Conservation (phyloP, 1,140 invertebrate species). For the Zophobas morio region DNA sequence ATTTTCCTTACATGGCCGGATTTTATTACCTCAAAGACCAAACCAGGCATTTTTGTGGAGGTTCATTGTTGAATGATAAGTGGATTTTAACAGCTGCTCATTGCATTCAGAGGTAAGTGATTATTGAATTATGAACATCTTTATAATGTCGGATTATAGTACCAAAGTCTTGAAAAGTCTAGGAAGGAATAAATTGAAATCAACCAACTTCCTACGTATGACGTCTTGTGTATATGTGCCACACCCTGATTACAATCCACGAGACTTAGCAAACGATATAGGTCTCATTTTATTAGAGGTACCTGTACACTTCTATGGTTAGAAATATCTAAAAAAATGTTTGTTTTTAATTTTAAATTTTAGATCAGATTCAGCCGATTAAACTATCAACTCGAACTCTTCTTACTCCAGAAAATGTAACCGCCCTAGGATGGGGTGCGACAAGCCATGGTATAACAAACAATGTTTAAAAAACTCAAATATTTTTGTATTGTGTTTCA, state of each 20-base stretch:
- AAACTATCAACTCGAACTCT: neutral
- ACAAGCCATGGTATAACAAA: neutral
- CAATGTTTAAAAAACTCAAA: neutral
- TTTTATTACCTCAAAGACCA: neutral
- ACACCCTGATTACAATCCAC: neutral
- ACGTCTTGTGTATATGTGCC: neutral
- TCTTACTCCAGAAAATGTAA: neutral
- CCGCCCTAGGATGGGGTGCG: neutral
- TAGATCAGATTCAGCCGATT: neutral
- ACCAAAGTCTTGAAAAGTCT: neutral
- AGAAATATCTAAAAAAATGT: neutral
- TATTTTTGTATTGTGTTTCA: neutral
- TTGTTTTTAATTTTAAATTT: neutral
- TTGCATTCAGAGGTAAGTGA: neutral
- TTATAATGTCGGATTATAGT: neutral
- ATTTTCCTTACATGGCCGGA: neutral
- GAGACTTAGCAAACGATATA: neutral
- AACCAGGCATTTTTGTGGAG: neutral
- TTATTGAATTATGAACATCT: neutral
- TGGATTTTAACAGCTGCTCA: conserved; percentile 20
- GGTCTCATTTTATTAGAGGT: neutral
- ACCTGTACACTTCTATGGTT: neutral
- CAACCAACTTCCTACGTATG: neutral
- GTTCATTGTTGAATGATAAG: neutral
- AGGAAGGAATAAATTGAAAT: neutral